phyloP scores from a whole-genome alignment of 2,888 invertebrate genomes.

The Mantis religiosa region DNA sequence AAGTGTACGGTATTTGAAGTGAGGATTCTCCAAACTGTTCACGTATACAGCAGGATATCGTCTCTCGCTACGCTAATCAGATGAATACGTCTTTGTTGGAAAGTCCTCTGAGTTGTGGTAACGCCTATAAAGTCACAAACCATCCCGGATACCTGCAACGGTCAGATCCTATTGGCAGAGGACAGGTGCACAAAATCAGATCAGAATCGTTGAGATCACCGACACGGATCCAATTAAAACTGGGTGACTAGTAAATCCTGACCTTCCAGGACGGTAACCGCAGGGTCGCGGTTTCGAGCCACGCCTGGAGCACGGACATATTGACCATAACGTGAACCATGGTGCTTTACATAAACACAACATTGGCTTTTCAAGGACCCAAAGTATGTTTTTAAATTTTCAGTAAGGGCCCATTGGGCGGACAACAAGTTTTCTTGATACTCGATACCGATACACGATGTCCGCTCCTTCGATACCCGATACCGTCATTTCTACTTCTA shows the following conservation, averaged over 20 bases:
- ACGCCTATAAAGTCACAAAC: background rate
- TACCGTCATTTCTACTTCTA: too few relatives aligned
- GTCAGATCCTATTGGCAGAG: background rate
- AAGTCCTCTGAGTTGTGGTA: background rate
- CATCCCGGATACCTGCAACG: background rate
- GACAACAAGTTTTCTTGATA: too few relatives aligned
- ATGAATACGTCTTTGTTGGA: background rate
- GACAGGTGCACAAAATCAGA: background rate
- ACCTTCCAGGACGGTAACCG: background rate
- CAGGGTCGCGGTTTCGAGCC: background rate
- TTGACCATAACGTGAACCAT: background rate
- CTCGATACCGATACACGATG: too few relatives aligned
- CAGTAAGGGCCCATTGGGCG: background rate
- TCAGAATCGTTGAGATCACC: background rate
- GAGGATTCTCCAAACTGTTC: too few relatives aligned
- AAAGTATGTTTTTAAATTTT: background rate
- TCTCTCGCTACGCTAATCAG: background rate
- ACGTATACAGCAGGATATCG: too few relatives aligned
- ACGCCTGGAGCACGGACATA: background rate
- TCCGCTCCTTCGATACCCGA: too few relatives aligned
- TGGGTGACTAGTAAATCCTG: background rate
- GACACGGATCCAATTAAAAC: background rate
- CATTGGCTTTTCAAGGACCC: background rate
- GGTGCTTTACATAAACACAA: background rate
- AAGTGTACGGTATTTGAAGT: too few relatives aligned